Evolutionary conservation across 2,888 invertebrate genomes (phyloP), one percentile per base, ranked within the genome.

Genomic region (Hirtodrosophila duncani): DNA sequence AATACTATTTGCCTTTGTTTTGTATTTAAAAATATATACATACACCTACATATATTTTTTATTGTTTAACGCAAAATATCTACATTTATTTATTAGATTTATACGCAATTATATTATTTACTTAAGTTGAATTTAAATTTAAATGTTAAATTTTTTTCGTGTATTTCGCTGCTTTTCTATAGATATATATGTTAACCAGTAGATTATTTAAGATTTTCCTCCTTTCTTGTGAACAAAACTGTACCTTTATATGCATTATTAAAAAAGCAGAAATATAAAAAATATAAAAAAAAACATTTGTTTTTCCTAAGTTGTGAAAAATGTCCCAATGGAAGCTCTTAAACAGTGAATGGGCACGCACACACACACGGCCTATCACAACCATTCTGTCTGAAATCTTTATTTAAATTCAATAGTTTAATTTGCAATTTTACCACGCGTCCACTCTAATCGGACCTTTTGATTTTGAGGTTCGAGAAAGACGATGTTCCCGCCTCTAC

Each of bases 221-320:
- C 80, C 75, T 77, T 77, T 80, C 80, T 82, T 69, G 82, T 82
- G 69, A 78, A 78, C 82, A 82, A n/a, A n/a, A 78, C 72, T 78
- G 77, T 78, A 78, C 77, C 77, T 78, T 79, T 61, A 63, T 81
- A 71, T 71, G 75, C 61, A 81, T 79, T 59, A 64, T 80, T 74
- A 77, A 72, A 64, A 67, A 70, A 77, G 34, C n/a, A n/a, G n/a
- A n/a, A n/a, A n/a, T n/a, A n/a, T n/a, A n/a, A 77, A 66, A 59
- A 63, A 74, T 51, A 57, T 33, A 42, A 72, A 70, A 66, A 63
- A 24, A 27, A 17, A 39, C 5, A 5, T 3, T 1, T 21, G 1
- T 21, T 3, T 10, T 34, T 9, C n/a, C n/a, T 3, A 13, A 11
- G 8, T 33, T 33, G 3, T 20, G 7, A 7, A 20, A 5, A 2